A percentile compares a stretch with the other conserved stretches of the same genome.
Evolutionary conservation across 2,113 vertebrate genomes (phyloP).

Genomic region (Brachirus orientalis): DNA sequence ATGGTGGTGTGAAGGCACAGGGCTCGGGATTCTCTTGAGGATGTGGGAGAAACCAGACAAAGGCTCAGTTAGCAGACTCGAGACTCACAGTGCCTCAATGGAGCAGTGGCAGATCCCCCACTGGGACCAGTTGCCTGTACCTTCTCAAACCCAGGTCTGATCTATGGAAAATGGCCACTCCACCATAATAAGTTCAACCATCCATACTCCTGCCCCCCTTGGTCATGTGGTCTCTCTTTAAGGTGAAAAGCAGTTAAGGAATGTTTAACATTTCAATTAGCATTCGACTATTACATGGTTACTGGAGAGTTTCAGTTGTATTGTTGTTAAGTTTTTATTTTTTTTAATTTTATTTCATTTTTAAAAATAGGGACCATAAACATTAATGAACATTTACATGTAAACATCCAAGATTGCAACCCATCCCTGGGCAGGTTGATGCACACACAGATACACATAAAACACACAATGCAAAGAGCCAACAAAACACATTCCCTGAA

Average conservation of each 20-base stretch:
- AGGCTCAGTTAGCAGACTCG: conserved; percentile 67
- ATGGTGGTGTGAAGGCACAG: conserved; percentile 53
- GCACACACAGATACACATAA: too few relatives aligned
- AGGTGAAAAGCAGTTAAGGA: conserved; percentile 57
- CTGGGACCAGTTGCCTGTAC: conserved; percentile 69
- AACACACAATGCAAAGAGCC: too few relatives aligned
- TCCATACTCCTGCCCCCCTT: conserved; percentile 59
- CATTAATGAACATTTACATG: too few relatives aligned
- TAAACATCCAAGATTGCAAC: too few relatives aligned
- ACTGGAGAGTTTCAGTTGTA: conserved; percentile 8
- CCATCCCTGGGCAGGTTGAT: too few relatives aligned
- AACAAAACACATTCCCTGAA: not conserved
- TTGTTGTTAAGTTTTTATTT: not conserved
- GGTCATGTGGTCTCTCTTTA: conserved; percentile 46
- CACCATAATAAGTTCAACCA: conserved; percentile 72
- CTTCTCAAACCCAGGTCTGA: conserved; percentile 59
- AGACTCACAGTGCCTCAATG: conserved; percentile 67
- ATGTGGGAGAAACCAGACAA: conserved; percentile 70
- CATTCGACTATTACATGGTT: conserved; percentile 40
- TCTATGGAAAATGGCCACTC: conserved; percentile 64
- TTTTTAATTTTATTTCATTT: not conserved
- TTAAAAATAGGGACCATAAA: too few relatives aligned
- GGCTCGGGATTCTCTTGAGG: conserved; percentile 65
- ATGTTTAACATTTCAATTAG: conserved; percentile 53
- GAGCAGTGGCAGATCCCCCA: conserved; percentile 56